Percentiles rank a stretch among this genome's conserved stretches.
These are phyloP conservation scores for Anguilla marmorata DNA, from an alignment of 2,797 vertebrate genomes.

Conservation along the genomic window DNA sequence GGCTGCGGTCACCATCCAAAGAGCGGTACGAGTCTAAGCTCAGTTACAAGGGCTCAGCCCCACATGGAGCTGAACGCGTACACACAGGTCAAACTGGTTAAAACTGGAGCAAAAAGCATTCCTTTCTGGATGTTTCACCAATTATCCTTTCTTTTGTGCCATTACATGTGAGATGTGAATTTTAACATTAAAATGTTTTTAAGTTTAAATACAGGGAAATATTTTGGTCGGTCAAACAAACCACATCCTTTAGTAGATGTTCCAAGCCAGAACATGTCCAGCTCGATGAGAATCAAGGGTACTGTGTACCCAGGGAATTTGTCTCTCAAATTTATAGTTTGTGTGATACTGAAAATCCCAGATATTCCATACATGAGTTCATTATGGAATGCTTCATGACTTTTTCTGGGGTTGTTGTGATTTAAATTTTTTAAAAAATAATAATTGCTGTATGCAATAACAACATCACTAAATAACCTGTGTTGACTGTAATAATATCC, in stretches of 20 bases:
- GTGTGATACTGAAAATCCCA: neutral
- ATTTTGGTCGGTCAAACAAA: neutral
- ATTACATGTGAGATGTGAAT: neutral
- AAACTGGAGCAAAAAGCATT: conserved; percentile 1
- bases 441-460: neutral
- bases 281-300: neutral
- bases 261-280: neutral
- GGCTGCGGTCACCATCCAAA: conserved; percentile 55
- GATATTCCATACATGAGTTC: neutral
- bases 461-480: neutral
- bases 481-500: neutral
- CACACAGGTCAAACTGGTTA: neutral
- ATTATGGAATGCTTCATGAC: neutral
- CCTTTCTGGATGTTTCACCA: neutral
- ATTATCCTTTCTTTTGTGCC: neutral
- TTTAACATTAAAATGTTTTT: neutral
- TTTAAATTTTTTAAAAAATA: neutral
- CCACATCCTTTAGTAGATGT: neutral
- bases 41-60: neutral
- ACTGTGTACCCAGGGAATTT: neutral
- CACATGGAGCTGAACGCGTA: neutral
- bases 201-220: neutral
- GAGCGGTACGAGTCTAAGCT: conserved; percentile 45
- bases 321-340: neutral
- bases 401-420: neutral